Evolutionary conservation across 2,113 vertebrate species (phyloP).

Genomic region (Plotosus lineatus): DNA sequence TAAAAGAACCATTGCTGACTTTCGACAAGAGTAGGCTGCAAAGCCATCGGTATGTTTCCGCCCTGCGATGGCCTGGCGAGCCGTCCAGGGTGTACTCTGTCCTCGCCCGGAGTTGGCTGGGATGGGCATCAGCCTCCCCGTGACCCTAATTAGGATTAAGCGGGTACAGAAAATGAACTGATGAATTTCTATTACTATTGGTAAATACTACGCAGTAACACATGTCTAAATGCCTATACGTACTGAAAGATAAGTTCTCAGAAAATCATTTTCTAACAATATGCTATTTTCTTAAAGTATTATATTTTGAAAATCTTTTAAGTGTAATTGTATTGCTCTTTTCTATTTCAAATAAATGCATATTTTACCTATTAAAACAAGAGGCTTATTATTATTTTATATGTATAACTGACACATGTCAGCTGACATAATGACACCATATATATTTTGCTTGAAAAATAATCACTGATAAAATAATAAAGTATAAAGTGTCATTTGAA

Average conservation of each 20-base stretch:
- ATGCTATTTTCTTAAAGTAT: constrained; percentile 48
- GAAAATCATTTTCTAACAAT: constrained; percentile 47
- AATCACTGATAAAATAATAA: background rate
- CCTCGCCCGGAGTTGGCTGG: no score
- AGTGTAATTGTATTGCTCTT: constrained; percentile 50
- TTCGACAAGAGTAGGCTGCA: no score
- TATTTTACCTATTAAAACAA: constrained; percentile 41
- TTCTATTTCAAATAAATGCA: constrained; percentile 65
- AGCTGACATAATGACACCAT: background rate
- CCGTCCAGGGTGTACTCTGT: no score
- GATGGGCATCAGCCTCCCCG: no score
- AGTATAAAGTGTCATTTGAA: constrained; percentile 2
- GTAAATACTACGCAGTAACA: constrained; percentile 58
- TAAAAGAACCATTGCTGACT: no score
- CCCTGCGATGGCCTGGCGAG: no score
- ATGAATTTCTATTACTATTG: background rate
- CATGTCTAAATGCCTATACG: constrained; percentile 22
- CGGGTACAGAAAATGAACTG: no score
- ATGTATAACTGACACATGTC: background rate
- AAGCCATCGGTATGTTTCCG: no score
- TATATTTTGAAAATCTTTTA: constrained; percentile 34
- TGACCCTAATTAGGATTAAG: no score
- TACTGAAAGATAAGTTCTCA: constrained; percentile 19
- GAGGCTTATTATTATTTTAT: constrained; percentile 27
- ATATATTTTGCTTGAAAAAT: background rate